Base-by-base conservation (phyloP, 2,113 vertebrate genomes). In the Dryoscopus gambensis region DNA sequence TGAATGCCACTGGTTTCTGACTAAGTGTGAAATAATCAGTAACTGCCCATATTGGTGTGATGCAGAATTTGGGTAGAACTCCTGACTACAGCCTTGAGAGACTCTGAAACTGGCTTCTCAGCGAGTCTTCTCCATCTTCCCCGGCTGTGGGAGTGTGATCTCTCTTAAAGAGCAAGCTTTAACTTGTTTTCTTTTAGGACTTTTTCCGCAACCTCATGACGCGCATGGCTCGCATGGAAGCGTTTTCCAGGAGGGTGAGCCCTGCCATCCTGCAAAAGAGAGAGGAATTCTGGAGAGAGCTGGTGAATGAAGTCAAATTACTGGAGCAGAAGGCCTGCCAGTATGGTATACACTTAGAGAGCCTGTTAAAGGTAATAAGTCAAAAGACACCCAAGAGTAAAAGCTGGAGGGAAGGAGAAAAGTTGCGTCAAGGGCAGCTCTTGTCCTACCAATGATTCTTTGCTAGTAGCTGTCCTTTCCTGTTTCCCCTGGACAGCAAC, bases 191-290 rank as follows among this genome's bases (percentile, higher is more conserved):
- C 13, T 37, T 25, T 11, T 12, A 99, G 99, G 97, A 90, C 39
- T 99, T 99, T 93, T 99, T 99, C 96, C 95, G 52, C 80, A 98
- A 97, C 82, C 97, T 99, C 68, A 93, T 60, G 13, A 90, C 93
- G 2, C 98, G 93, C 64, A 91, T 98, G 79, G 70, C 94, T 82
- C 88, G 92, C 80, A 97, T 99, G 90, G 97, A 98, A 93, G 83
- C 69, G 2, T 96, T 98, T 88, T 97, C 93, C 40, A 62, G 86
- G 56, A 98, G 97, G 88, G 90, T 98, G 57, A 93, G 97, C 78
- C 97, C 97, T 42, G 89, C 94, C 18, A 55, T 95, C 39, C 84
- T 95, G 81, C 97, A 94, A 82, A 98, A 97, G 84, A 97, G 93
- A 94, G 97, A 98, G 81, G 78, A 49, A 5, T 92, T 87, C 46